Evolutionary conservation across 37 sponge, comb jelly and placozoan genomes (phyloP), one percentile per base, ranked within the genome.

Genomic region (Halisarca cf. caerulea): DNA sequence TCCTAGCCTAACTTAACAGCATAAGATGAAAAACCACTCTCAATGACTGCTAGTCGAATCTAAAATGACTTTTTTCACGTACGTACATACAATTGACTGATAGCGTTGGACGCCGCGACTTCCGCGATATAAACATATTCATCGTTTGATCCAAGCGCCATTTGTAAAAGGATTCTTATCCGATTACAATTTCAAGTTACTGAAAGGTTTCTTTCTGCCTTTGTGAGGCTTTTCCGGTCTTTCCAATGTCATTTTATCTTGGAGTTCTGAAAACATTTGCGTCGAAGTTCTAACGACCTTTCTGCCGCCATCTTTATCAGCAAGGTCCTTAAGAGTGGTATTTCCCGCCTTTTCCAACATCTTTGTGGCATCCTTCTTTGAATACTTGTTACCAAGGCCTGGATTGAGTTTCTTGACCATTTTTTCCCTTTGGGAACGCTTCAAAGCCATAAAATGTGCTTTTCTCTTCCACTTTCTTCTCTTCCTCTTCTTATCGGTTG

Each of bases 191-290:
- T 68, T 68, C 3, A 68, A 30, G 69, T 2, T 30, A 68, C 33
- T 68, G 33, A n/a, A 30, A 34, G 69, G 35, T 68, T 68, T 34
- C 33, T 8, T 30, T 30, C 69, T 68, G 28, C 33, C 33, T 28
- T 34, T 30, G 69, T 34, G 7, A 34, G 32, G 34, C 1, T 3
- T 17, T 34, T 68, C 33, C 69, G 35, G 17, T 30, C 35, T 8
- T 39, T 74, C 41, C 25, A 18, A 20, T 8, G n/a, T 30, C 39
- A 15, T 74, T 51, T 88, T 43, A 23, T 82, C 84, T 80, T 94
- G 92, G 28, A 94, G 72, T 35, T 79, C 45, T 38, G 84, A 81
- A 88, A 94, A 94, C 58, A 94, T 91, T 11, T 80, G 39, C 8
- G 86, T 88, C 0, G 94, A 94, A 38, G 86, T 94, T 20, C 54